Evolutionary conservation across 2,888 invertebrate genomes (phyloP), one percentile per base, ranked within the genome.

Genomic region (Spatulosminthurus flaviceps): DNA sequence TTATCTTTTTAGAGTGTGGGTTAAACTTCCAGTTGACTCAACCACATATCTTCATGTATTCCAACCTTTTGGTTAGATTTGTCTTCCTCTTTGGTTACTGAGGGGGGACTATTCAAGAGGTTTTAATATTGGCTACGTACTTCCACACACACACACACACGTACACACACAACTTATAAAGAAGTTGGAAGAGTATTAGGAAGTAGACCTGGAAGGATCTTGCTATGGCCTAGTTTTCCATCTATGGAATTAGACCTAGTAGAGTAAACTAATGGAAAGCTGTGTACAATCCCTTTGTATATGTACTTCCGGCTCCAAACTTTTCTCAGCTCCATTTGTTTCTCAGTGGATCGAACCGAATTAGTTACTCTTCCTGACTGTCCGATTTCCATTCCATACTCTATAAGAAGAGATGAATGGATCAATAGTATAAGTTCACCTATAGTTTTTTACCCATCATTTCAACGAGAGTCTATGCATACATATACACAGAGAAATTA

Each of bases 401-500:
- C n/a, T n/a, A n/a, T n/a, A n/a, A n/a, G n/a, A n/a, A n/a, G 34
- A 72, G 72, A 51, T 71, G 71, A 72, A 51, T 72, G 51, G 72
- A 72, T 72, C 72, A 72, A 72, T 72, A 72, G 22, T 16, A 16
- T 51, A 51, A 13, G 71, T 51, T 51, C n/a, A 51, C 51, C 9
- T n/a, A n/a, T n/a, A 51, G 51, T 13, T 51, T 51, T 51, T 51
- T 19, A 51, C 5, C 51, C 51, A 19, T 51, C 51, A 51, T 51
- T 51, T 51, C 16, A 51, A 2, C 9, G 2, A 16, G 51, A 51
- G n/a, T n/a, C n/a, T n/a, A n/a, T n/a, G n/a, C n/a, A n/a, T n/a
- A n/a, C n/a, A n/a, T n/a, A n/a, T n/a, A n/a, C n/a, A n/a, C n/a
- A n/a, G n/a, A n/a, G n/a, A n/a, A n/a, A n/a, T n/a, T n/a, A n/a